These are phyloP conservation scores for Cheilosia vulpina DNA, from an alignment of 2,888 invertebrate species.

Conservation along the genomic window DNA sequence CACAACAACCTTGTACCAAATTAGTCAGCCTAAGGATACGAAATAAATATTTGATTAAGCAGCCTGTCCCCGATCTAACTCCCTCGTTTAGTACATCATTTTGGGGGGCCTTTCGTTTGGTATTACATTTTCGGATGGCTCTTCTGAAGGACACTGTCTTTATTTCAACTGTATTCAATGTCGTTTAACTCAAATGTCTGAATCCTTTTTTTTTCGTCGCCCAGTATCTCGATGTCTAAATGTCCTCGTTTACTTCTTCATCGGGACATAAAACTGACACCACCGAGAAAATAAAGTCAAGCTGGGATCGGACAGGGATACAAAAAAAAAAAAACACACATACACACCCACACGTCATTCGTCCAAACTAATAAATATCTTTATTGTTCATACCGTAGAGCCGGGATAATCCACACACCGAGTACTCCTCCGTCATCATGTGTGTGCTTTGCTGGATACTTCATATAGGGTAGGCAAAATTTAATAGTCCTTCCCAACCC, in stretches of 20 bases:
- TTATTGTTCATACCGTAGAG: slow-evolving; percentile 54
- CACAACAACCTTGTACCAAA: slow-evolving; percentile 16
- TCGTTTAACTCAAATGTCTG: slow-evolving; percentile 56
- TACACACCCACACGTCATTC: slow-evolving; percentile 1
- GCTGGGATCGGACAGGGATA: not conserved
- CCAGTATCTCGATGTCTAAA: slow-evolving; percentile 30
- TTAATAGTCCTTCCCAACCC: slow-evolving; percentile 27
- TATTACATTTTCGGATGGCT: slow-evolving; percentile 5
- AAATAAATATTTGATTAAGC: slow-evolving; percentile 65
- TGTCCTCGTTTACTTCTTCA: slow-evolving; percentile 44
- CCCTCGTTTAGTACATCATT: slow-evolving; percentile 24
- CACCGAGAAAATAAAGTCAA: slow-evolving; percentile 19
- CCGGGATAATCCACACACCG: slow-evolving; percentile 43
- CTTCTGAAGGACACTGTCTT: slow-evolving; percentile 52
- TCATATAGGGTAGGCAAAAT: slow-evolving; percentile 30
- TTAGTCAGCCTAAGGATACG: slow-evolving; percentile 39
- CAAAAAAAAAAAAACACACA: slow-evolving; percentile 6
- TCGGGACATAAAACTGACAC: slow-evolving; percentile 30
- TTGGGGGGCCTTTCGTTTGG: not conserved
- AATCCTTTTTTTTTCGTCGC: slow-evolving; percentile 51
- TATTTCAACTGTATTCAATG: slow-evolving; percentile 62
- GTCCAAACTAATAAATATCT: slow-evolving; percentile 62
- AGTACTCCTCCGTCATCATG: slow-evolving; percentile 24
- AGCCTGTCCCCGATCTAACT: slow-evolving; percentile 27
- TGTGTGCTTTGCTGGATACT: slow-evolving; percentile 1